Evolutionary conservation across 2,797 vertebrate species (phyloP), one percentile per base, ranked within the genome.

Genomic region (Lepilemur septentrionalis): DNA sequence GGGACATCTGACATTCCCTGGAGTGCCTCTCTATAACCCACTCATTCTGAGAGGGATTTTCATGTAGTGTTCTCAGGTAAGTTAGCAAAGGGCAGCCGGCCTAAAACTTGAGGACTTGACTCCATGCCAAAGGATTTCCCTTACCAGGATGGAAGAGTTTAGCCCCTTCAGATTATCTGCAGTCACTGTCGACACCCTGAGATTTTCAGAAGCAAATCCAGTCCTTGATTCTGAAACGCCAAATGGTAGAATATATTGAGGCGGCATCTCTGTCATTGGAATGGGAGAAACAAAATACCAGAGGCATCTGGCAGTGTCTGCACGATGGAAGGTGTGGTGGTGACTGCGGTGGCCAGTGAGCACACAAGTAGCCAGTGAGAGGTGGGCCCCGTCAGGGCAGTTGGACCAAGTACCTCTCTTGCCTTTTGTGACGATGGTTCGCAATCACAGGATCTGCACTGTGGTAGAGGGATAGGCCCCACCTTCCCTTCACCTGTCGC

Each of bases 401-500:
- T 85, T 46, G 20, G 72, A 35, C 52, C 20, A 25, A n/a, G 22
- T 35, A 57, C 43, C 48, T 59, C 38, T 30, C 41, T 23, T 65
- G 61, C 43, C 57, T 25, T 67, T 25, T 32, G 35, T 59, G 55
- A 61, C 4, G 30, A 15, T 15, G 43, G 15, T 52, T 32, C 28
- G 8, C 10, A 61, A 13, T 18, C 52, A 18, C 38, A 17, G 63
- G 59, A 50, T 35, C 80, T 35, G 41, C 15, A 28, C 76, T 20
- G 9, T 28, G 30, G 35, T 22, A 25, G 59, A 4, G 48, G 76
- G 46, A 30, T 15, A 12, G 38, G 48, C 46, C 9, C 17, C 15
- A 13, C 4, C 20, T 13, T 4, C 15, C 75, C 15, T 13, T 3
- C 0, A 1, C 46, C 38, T 30, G 48, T 25, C 35, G 3, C 1